These are phyloP conservation scores for Conopomorpha cramerella DNA, from an alignment of 1,140 invertebrate genomes.

Conservation along the genomic window DNA sequence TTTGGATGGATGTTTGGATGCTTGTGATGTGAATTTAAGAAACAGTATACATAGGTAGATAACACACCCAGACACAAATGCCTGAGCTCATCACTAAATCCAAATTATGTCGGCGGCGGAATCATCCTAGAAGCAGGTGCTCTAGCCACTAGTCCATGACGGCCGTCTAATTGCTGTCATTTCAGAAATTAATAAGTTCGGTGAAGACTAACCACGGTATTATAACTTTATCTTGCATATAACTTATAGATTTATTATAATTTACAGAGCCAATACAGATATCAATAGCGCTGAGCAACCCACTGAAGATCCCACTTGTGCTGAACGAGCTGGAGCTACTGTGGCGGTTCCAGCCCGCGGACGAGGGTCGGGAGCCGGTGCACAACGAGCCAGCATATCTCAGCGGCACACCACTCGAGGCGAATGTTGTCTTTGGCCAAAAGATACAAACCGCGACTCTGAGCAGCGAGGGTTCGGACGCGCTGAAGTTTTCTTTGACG, in stretches of 20 bases:
- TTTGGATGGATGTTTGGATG: too few species aligned
- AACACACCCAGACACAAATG: too few species aligned
- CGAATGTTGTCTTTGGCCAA: constrained; percentile 36
- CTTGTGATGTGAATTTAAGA: too few species aligned
- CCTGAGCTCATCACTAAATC: too few species aligned
- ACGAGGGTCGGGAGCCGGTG: constrained; percentile 18
- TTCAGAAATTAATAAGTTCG: too few species aligned
- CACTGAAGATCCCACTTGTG: constrained; percentile 75
- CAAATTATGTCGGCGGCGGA: too few species aligned
- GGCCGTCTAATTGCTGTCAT: too few species aligned
- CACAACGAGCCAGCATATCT: constrained; percentile 40
- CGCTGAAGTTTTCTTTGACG: constrained; percentile 36
- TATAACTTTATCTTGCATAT: too few species aligned
- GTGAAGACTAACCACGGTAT: too few species aligned
- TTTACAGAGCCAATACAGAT: constrained; percentile 79
- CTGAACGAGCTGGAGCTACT: constrained; percentile 76
- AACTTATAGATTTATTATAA: not conserved
- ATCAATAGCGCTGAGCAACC: constrained; percentile 77
- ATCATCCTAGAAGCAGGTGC: too few species aligned
- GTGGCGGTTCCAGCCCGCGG: constrained; percentile 71
- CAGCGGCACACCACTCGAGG: constrained; percentile 29
- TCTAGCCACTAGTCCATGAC: too few species aligned
- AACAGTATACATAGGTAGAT: too few species aligned
- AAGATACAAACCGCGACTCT: constrained; percentile 37
- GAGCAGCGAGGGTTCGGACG: constrained; percentile 37